Conservation (phyloP, 1,140 invertebrate species). For the Carposina sasakii region DNA sequence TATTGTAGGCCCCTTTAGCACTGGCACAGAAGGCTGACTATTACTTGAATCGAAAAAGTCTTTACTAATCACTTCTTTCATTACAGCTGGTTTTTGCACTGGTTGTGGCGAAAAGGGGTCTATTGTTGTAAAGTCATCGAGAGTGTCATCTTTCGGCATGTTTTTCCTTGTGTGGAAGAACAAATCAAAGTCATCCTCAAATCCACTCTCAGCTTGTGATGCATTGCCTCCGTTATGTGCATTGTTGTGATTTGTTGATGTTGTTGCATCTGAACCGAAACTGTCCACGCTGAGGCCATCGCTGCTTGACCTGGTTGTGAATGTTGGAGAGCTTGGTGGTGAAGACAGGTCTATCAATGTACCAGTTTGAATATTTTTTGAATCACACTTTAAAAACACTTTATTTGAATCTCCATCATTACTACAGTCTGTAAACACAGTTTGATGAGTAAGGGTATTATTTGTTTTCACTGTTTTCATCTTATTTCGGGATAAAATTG, state of each 20-base stretch:
- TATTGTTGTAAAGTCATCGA: constrained; percentile 58
- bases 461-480: constrained; percentile 29
- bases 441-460: neutral
- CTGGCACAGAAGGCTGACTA: constrained; percentile 51
- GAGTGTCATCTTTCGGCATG: constrained; percentile 64
- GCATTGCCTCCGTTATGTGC: constrained; percentile 76
- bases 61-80: constrained; percentile 40
- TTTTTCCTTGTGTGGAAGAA: constrained; percentile 68
- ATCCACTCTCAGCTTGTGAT: constrained; percentile 82
- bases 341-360: constrained; percentile 77
- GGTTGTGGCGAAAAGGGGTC: constrained; percentile 65
- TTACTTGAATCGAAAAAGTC: constrained; percentile 54
- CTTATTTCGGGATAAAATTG: constrained; percentile 55
- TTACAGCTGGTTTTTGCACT: constrained; percentile 37
- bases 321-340: constrained; percentile 81
- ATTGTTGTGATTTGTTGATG: constrained; percentile 72
- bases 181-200: constrained; percentile 84
- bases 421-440: constrained; percentile 45
- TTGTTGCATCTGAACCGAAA: constrained; percentile 81
- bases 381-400: constrained; percentile 64
- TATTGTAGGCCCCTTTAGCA: constrained; percentile 77
- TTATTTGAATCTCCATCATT: constrained; percentile 58
- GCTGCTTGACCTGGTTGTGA: constrained; percentile 81
- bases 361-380: constrained; percentile 56
- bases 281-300: constrained; percentile 82